Percentiles rank a stretch among this genome's conserved stretches.
Evolutionary conservation across 2,797 vertebrate genomes (phyloP).

Genomic region (Phaenicophaeus curvirostris): DNA sequence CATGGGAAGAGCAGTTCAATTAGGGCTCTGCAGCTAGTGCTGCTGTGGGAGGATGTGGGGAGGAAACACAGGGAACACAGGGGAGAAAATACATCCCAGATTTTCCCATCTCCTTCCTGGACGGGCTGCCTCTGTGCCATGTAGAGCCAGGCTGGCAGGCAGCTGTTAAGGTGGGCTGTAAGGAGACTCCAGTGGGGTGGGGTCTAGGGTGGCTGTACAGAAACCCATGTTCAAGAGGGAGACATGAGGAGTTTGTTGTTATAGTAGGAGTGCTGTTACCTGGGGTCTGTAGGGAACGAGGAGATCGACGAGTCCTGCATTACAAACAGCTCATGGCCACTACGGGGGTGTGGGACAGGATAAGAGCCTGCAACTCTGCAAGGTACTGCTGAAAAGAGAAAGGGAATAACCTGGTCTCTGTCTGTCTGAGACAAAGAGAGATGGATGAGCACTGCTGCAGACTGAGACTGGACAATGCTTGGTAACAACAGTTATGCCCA

Average conservation of each 20-base stretch:
- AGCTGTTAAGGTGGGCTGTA: background rate
- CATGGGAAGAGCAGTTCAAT: background rate
- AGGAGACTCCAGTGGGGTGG: background rate
- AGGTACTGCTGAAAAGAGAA: background rate
- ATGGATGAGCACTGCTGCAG: background rate
- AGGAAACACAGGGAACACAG: rapidly evolving
- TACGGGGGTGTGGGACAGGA: rapidly evolving
- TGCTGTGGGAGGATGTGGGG: background rate
- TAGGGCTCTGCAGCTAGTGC: background rate
- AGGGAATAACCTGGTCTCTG: background rate
- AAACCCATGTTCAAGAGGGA: background rate
- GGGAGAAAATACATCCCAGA: background rate
- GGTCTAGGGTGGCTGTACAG: background rate
- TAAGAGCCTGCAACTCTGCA: background rate
- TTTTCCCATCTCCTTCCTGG: background rate
- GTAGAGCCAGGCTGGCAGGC: background rate
- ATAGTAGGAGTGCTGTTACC: background rate
- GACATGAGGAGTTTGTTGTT: rapidly evolving
- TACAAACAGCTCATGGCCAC: background rate
- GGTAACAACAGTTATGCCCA: background rate
- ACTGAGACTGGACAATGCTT: background rate
- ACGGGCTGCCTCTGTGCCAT: rapidly evolving
- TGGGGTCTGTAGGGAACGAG: background rate
- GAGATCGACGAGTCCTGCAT: background rate
- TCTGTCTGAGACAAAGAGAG: background rate